Base-by-base conservation (phyloP, 2,888 invertebrate genomes). In the Meta bourneti region DNA sequence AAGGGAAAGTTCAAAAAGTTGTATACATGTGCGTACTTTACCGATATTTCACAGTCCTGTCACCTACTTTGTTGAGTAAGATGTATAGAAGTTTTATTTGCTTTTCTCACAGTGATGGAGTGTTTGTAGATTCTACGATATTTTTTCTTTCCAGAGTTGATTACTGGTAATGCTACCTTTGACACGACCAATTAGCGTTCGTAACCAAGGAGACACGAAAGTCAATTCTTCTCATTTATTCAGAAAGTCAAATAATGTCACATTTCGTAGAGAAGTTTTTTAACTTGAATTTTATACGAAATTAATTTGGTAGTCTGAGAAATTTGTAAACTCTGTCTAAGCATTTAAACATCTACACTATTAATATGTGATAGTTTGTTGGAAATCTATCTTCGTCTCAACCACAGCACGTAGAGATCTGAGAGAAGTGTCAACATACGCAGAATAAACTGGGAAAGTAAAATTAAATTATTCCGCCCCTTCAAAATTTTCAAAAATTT, bases 31-130 rank as follows among this genome's bases (percentile, higher is more conserved):
- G 51, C 19, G 52, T 1, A 82, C 48, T 84, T 75, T 74, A 48
- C 84, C 84, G 61, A 84, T 84, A 84, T 72, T 84, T 83, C 51
- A 51, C 49, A 49, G 13, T 48, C 48, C 13, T 75, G 84, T 75
- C 84, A 84, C 20, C 82, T 82, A 75, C 61, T 84, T 75, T n/a
- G 52, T n/a, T 61, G 84, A 84, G 9, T 61, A 84, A 75, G 84
- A 84, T 75, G 54, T 34, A 84, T 84, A 71, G 75, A 7, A n/a
- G 61, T 75, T 61, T 84, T 75, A 72, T 72, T 20, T n/a, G 7
- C 61, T 6, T 0, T 54, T 34, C 61, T 13, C 11, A 16, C 72
- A 11, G 20, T 20, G 34, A 34, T 20, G 75, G 75, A 61, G 61
- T 9, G 61, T 16, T 61, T 61, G 9, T 61, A 61, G 61, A 61